These are phyloP conservation scores for Pipa parva DNA, from an alignment of 2,113 vertebrate genomes.

Conservation along the genomic window DNA sequence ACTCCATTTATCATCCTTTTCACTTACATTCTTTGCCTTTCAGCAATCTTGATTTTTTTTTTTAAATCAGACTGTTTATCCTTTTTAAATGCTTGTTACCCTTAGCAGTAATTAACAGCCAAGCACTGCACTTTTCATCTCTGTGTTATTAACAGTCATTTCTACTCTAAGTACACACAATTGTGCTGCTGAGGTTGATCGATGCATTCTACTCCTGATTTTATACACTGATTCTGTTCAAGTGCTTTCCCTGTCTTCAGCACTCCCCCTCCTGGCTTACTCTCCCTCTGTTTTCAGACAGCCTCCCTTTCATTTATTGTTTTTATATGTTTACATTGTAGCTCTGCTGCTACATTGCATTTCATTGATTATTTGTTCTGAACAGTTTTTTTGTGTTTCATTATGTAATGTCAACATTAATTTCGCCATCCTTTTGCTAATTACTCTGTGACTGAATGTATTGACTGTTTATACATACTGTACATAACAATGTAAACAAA, in stretches of 20 bases:
- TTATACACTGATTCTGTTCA: slow-evolving; percentile 2
- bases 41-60: background rate
- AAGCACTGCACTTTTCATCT: background rate
- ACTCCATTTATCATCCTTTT: background rate
- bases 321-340: background rate
- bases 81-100: background rate
- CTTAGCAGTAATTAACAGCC: background rate
- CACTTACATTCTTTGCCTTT: background rate
- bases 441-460: background rate
- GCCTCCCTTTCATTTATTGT: background rate
- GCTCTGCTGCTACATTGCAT: background rate
- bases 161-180: background rate
- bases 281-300: slow-evolving; percentile 1
- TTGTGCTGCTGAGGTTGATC: background rate
- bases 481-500: background rate
- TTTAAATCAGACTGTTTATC: background rate
- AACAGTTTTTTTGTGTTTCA: background rate
- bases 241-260: slow-evolving; percentile 6
- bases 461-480: background rate
- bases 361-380: background rate
- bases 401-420: background rate
- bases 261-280: background rate
- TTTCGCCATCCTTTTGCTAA: background rate
- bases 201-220: background rate
- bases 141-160: background rate